Conservation (phyloP, 2,888 invertebrate genomes). For the Diarsia brunnea region DNA sequence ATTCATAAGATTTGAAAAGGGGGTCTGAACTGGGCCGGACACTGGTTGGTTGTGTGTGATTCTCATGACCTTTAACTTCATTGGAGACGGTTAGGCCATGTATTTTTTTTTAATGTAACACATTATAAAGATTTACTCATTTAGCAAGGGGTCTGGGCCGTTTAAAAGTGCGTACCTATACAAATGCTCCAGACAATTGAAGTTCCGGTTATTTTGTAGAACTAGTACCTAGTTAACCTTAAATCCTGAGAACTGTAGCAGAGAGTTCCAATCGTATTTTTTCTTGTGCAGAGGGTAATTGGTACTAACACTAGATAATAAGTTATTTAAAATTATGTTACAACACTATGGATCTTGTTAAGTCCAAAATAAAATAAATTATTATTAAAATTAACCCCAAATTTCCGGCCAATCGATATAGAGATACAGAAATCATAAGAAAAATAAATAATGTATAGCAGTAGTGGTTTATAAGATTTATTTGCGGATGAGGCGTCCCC, state of each 20-base stretch:
- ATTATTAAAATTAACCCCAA: slow-evolving; percentile 1
- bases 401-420: slow-evolving; percentile 50
- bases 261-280: too few species aligned
- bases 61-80: too few species aligned
- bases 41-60: too few species aligned
- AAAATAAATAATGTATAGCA: slow-evolving; percentile 75
- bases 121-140: neutral
- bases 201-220: neutral
- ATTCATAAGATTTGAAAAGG: neutral
- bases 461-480: slow-evolving; percentile 78
- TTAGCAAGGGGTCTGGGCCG: neutral
- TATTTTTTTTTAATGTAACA: too few species aligned
- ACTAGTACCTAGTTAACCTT: neutral
- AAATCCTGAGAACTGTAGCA: too few species aligned
- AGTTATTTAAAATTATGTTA: too few species aligned
- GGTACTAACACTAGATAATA: too few species aligned
- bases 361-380: too few species aligned
- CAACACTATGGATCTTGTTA: too few species aligned
- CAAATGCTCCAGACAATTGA: neutral
- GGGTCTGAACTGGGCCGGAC: too few species aligned
- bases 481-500: slow-evolving; percentile 79
- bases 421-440: slow-evolving; percentile 65
- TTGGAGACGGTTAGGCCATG: too few species aligned
- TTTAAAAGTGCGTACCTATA: neutral
- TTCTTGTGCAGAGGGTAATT: too few species aligned